These are phyloP conservation scores for Napeogenes inachia DNA, from an alignment of 2,888 invertebrate genomes.

Conservation along the genomic window DNA sequence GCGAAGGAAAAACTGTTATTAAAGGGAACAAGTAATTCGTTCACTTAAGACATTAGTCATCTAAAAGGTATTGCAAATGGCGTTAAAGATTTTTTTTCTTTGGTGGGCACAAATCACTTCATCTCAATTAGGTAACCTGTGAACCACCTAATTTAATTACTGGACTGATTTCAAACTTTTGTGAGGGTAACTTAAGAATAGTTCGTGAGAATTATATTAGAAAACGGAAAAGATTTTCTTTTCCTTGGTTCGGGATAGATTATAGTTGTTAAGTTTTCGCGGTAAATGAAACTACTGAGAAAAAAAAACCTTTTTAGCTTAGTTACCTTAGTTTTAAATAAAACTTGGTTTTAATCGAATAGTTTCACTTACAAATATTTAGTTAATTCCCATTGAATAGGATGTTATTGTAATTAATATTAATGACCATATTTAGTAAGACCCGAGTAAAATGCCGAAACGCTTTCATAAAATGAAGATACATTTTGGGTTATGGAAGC, in stretches of 20 bases:
- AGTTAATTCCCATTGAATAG: not conserved
- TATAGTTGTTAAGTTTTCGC: not conserved
- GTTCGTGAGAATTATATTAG: conserved; percentile 9
- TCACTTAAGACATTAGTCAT: conserved; percentile 25
- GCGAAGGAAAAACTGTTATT: conserved; percentile 24
- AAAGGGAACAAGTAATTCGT: conserved; percentile 20
- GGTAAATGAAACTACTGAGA: too few species aligned
- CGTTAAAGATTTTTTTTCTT: conserved; percentile 11
- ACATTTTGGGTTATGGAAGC: conserved; percentile 4
- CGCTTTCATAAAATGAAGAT: conserved; percentile 2
- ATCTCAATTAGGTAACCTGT: conserved; percentile 25
- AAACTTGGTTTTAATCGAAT: too few species aligned
- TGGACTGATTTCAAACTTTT: conserved; percentile 19
- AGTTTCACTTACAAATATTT: not conserved
- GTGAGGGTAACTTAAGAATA: conserved; percentile 10
- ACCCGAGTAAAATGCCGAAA: not conserved
- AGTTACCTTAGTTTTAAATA: too few species aligned
- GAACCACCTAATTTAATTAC: conserved; percentile 24
- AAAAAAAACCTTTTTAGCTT: too few species aligned
- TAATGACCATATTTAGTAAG: not conserved
- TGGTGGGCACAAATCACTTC: conserved; percentile 20
- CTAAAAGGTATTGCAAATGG: conserved; percentile 19
- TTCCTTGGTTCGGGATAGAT: not conserved
- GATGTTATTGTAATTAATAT: not conserved
- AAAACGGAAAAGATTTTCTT: conserved; percentile 11